Evolutionary conservation across 1,140 invertebrate genomes (phyloP).

Genomic region (Drosophila tani): DNA sequence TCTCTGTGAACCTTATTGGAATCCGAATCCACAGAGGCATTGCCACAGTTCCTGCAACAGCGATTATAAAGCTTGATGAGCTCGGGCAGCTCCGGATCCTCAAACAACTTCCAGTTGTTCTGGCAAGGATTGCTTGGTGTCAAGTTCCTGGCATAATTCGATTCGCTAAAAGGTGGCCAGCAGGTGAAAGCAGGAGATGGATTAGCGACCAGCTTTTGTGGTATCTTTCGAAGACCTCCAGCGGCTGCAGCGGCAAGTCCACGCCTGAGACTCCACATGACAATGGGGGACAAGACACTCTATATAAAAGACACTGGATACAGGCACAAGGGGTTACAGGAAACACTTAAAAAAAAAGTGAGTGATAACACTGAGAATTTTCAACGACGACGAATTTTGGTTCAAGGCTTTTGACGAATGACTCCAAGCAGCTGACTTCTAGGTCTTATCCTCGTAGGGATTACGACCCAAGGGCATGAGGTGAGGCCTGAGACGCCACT

Average conservation of each 20-base stretch:
- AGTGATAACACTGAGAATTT: slow-evolving; percentile 16
- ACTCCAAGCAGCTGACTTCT: background rate
- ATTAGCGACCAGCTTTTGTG: background rate
- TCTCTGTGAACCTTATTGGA: background rate
- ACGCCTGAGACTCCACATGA: slow-evolving; percentile 23
- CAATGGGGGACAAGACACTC: background rate
- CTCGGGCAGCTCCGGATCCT: slow-evolving; percentile 1
- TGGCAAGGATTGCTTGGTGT: background rate
- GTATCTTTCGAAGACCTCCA: background rate
- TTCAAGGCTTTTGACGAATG: background rate
- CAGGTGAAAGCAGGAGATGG: no score
- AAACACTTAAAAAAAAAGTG: background rate
- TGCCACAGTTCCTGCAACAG: background rate
- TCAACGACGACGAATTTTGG: slow-evolving; percentile 30
- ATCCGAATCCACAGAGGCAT: no score
- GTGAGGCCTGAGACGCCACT: background rate
- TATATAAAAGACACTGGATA: background rate
- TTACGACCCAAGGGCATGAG: background rate
- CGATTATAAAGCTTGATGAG: background rate
- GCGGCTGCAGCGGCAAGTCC: slow-evolving; percentile 4
- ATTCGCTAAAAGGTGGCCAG: no score
- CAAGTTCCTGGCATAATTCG: background rate
- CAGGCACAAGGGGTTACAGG: background rate
- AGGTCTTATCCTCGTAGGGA: slow-evolving; percentile 4
- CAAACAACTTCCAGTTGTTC: background rate